These are phyloP conservation scores for Venusia cambrica DNA, from an alignment of 2,888 invertebrate species.

Conservation along the genomic window DNA sequence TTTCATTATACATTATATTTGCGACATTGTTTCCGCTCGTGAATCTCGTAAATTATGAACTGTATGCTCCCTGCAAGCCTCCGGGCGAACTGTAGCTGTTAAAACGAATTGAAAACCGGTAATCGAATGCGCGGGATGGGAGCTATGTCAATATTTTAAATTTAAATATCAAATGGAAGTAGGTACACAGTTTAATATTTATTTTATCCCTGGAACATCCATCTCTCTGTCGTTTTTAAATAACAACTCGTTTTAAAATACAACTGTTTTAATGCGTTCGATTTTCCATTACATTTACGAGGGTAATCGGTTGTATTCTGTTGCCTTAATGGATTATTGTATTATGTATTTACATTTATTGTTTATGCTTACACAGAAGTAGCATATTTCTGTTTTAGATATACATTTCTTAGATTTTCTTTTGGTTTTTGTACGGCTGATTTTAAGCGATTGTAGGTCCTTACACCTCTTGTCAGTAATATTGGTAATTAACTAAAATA, in stretches of 20 bases:
- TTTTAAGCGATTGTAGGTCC: no score
- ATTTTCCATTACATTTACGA: conserved; percentile 10
- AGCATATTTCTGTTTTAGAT: no score
- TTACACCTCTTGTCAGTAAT: no score
- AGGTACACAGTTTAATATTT: conserved; percentile 55
- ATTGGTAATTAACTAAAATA: no score
- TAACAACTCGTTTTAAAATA: conserved; percentile 24
- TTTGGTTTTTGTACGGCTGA: no score
- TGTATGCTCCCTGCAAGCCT: conserved; percentile 67
- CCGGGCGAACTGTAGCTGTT: conserved; percentile 60
- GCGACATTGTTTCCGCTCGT: conserved; percentile 67
- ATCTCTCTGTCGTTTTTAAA: conserved; percentile 54
- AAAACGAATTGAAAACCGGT: conserved; percentile 78
- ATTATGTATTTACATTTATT: no score
- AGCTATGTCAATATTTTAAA: conserved; percentile 77
- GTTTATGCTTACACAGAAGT: no score
- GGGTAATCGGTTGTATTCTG: conserved; percentile 3
- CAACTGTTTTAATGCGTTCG: conserved; percentile 18
- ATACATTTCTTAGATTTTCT: no score
- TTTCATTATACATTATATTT: conserved; percentile 73
- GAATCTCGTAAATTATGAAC: conserved; percentile 74
- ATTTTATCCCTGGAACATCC: conserved; percentile 56
- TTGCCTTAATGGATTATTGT: neutral
- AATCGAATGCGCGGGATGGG: conserved; percentile 75
- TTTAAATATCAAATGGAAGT: conserved; percentile 70